phyloP scores from a whole-genome alignment of 2,797 vertebrate genomes.

The Falco cherrug region DNA sequence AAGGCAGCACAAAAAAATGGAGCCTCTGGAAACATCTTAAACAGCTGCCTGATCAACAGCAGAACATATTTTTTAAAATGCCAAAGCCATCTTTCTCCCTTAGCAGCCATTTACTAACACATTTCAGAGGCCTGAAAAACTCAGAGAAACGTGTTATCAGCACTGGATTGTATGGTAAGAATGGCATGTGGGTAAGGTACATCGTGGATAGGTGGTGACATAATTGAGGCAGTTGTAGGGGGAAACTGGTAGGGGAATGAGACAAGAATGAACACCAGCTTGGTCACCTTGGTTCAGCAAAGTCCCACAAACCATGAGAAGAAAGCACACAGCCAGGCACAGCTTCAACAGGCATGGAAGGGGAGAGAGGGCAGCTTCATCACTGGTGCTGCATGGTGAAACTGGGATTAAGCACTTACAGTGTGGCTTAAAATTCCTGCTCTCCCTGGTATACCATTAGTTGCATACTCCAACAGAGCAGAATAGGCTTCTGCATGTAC shows the following conservation, averaged over 20 bases:
- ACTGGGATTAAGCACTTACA: neutral
- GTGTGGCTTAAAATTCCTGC: neutral
- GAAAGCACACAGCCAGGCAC: rapidly evolving
- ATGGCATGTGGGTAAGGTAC: rapidly evolving
- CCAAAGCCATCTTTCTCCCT: neutral
- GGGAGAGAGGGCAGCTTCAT: neutral
- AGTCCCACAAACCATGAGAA: rapidly evolving
- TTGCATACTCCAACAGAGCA: neutral
- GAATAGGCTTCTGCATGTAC: neutral
- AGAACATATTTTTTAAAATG: neutral
- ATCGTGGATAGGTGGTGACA: neutral
- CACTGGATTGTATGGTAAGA: neutral
- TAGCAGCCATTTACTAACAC: neutral
- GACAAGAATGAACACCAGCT: rapidly evolving
- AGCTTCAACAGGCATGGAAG: neutral
- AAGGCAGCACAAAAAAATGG: constrained; percentile 59
- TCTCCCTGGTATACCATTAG: rapidly evolving
- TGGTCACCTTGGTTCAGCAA: neutral
- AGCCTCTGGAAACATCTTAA: constrained; percentile 41
- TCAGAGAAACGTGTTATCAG: neutral
- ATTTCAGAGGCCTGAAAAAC: neutral
- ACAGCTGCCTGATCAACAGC: constrained; percentile 32
- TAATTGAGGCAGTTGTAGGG: neutral
- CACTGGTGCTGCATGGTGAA: rapidly evolving
- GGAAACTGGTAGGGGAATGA: neutral